Evolutionary conservation across 2,888 invertebrate genomes (phyloP).

Genomic region (Dryobota labecula): DNA sequence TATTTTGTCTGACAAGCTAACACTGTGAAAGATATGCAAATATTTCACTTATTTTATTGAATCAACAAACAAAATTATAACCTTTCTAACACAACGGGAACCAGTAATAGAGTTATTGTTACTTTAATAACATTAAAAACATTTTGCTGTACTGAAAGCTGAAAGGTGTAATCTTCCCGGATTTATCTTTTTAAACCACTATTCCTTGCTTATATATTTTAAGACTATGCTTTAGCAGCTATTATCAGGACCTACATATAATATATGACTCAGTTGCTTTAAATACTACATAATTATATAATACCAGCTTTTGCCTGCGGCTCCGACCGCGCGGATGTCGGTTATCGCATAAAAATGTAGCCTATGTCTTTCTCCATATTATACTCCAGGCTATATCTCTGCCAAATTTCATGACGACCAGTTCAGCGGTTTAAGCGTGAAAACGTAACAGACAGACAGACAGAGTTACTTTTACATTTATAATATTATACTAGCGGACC

Average conservation of each 20-base stretch:
- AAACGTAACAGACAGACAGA: too few relatives aligned
- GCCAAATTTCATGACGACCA: too few relatives aligned
- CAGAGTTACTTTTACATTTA: too few relatives aligned
- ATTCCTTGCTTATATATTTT: not conserved
- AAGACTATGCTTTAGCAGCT: not conserved
- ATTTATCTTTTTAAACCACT: not conserved
- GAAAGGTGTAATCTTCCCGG: not conserved
- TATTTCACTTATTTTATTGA: slow-evolving; percentile 39
- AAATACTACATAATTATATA: too few relatives aligned
- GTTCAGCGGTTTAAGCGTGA: too few relatives aligned
- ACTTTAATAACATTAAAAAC: slow-evolving; percentile 16
- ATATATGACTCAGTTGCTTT: not conserved
- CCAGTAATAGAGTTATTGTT: slow-evolving; percentile 34
- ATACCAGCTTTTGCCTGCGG: too few relatives aligned
- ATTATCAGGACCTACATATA: not conserved
- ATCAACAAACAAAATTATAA: slow-evolving; percentile 44
- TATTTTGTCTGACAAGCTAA: not conserved
- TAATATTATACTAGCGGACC: too few relatives aligned
- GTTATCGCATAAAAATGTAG: too few relatives aligned
- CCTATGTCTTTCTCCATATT: too few relatives aligned
- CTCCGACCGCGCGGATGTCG: too few relatives aligned
- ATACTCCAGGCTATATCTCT: too few relatives aligned
- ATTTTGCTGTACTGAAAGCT: not conserved
- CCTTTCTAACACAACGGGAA: slow-evolving; percentile 37
- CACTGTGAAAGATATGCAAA: slow-evolving; percentile 18